phyloP scores from a whole-genome alignment of 1,140 invertebrate species.

The Tetranychus urticae region DNA sequence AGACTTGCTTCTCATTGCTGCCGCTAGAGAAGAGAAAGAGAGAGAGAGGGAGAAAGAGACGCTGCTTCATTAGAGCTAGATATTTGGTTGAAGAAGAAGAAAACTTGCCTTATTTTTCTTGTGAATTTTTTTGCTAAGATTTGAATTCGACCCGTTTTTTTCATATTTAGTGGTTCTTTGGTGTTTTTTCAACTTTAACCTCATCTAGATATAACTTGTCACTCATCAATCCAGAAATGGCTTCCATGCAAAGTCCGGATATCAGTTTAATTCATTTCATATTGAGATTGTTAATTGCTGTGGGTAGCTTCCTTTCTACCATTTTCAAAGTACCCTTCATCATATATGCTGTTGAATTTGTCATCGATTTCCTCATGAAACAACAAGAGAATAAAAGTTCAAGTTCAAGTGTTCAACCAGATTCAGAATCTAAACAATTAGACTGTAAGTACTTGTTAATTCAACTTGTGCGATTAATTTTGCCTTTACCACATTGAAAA shows the following conservation, averaged over 20 bases:
- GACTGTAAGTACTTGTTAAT: neutral
- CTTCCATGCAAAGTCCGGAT: neutral
- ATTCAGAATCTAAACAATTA: neutral
- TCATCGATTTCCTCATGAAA: neutral
- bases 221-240: neutral
- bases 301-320: neutral
- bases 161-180: too few species aligned
- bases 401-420: neutral
- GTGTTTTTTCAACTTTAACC: too few species aligned
- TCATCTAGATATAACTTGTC: too few species aligned
- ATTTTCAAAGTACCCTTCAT: neutral
- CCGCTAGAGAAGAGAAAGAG: neutral
- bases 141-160: too few species aligned
- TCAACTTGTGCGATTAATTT: too few species aligned
- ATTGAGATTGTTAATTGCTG: neutral
- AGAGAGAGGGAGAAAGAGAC: neutral
- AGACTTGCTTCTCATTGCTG: too few species aligned
- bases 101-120: too few species aligned
- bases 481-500: too few species aligned
- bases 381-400: neutral
- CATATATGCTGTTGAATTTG: neutral
- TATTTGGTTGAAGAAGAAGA: too few species aligned
- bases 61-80: too few species aligned
- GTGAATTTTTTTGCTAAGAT: too few species aligned
- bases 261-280: neutral